Percentiles rank a stretch among this genome's conserved stretches.
phyloP scores from a whole-genome alignment of 1,140 invertebrate genomes.

The Cecropterus lyciades region DNA sequence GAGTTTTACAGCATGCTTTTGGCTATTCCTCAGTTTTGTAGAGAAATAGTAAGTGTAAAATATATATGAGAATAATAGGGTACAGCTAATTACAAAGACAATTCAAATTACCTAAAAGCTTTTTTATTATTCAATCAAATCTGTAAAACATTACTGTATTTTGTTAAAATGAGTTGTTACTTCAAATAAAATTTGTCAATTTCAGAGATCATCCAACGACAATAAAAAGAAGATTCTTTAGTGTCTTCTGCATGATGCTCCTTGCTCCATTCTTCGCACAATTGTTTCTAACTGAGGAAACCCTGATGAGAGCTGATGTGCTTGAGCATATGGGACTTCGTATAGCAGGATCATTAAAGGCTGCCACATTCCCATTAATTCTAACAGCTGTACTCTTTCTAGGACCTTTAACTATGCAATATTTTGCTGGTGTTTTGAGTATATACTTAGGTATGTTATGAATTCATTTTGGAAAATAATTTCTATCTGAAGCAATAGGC shows the following conservation, averaged over 20 bases:
- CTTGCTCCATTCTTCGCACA: conserved; percentile 91
- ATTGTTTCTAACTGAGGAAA: conserved; percentile 86
- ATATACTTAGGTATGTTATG: conserved; percentile 87
- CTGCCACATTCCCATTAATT: conserved; percentile 90
- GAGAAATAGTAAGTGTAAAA: too few species aligned
- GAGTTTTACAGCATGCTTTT: too few species aligned
- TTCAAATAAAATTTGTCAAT: conserved; percentile 15
- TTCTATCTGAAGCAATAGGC: background rate
- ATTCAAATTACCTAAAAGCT: too few species aligned
- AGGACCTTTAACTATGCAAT: conserved; percentile 91
- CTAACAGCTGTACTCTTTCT: conserved; percentile 94
- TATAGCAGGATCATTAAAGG: conserved; percentile 89
- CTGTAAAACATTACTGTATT: too few species aligned
- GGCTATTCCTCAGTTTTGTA: too few species aligned
- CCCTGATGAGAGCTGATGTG: conserved; percentile 86
- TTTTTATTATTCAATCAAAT: too few species aligned
- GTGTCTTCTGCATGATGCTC: conserved; percentile 92
- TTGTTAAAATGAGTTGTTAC: too few species aligned
- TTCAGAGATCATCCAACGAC: conserved; percentile 93
- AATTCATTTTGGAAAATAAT: background rate
- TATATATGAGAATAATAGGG: too few species aligned
- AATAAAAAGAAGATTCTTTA: conserved; percentile 94
- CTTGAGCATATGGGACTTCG: conserved; percentile 91
- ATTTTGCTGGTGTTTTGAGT: conserved; percentile 88
- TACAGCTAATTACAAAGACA: too few species aligned